Percentiles rank a stretch among this genome's conserved stretches.
These are phyloP conservation scores for Ptychochromis oligacanthus DNA, from an alignment of 2,113 vertebrate species.

Conservation along the genomic window DNA sequence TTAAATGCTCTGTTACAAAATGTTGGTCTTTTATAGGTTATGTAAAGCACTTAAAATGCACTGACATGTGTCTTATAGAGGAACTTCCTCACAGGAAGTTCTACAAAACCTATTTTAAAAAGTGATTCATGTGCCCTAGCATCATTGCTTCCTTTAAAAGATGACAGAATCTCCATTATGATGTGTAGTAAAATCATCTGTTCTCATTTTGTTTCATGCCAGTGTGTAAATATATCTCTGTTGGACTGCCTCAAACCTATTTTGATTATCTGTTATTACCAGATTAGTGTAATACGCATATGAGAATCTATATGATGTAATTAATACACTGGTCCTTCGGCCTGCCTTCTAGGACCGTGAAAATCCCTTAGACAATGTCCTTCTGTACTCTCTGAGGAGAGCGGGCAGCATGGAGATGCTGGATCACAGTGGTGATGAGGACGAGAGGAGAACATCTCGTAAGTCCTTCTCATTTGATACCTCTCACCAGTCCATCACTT, in stretches of 20 bases:
- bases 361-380: slow-evolving; percentile 87
- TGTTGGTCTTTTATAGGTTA: not conserved
- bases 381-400: slow-evolving; percentile 81
- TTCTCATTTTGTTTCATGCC: not conserved
- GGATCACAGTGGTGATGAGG: slow-evolving; percentile 89
- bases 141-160: not conserved
- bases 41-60: not conserved
- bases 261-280: too few relatives aligned
- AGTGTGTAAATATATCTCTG: not conserved
- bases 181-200: not conserved
- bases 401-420: slow-evolving; percentile 80
- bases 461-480: slow-evolving; percentile 35
- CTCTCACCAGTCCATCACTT: not conserved
- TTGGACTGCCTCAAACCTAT: not conserved
- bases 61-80: not conserved
- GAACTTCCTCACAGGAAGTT: fast-evolving
- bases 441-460: slow-evolving; percentile 73
- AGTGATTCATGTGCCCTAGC: fast-evolving
- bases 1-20: not conserved
- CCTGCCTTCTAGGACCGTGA: slow-evolving; percentile 83
- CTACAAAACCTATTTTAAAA: not conserved
- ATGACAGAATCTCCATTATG: not conserved
- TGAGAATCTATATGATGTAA: not conserved
- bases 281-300: fast-evolving
- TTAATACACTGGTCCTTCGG: not conserved